Evolutionary conservation across 2,888 invertebrate species (phyloP), one percentile per base, ranked within the genome.

Genomic region (Cloeon dipterum): DNA sequence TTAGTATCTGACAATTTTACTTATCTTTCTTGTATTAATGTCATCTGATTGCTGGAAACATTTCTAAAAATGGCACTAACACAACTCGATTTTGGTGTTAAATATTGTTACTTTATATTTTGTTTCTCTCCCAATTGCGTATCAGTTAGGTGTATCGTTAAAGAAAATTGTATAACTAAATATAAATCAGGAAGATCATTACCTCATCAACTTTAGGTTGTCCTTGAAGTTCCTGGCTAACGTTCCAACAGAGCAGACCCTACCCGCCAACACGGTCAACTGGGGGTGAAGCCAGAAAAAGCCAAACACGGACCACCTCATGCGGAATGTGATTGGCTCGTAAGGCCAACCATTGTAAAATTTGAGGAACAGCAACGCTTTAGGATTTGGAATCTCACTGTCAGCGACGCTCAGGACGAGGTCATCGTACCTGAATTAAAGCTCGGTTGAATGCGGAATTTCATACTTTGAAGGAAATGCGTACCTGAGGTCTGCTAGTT

Each of bases 211-310:
- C 41, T 33, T 38, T 41, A 39, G 44, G 43, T 42, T 33, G 21
- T 38, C 26, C 13, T 17, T 32, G 17, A 18, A 41, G 7, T 34
- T 20, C n/a, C 39, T 39, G 17, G 40, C 38, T 54, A 51, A 40
- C 40, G 47, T 41, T 39, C 47, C 53, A 13, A 63, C 50, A 3
- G 62, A 61, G 41, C 57, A 59, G 2, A 60, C 65, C 41, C 63
- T 61, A 35, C 66, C 58, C 32, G 60, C 61, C 42, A 66, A 58
- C 16, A 59, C 57, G 3, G 71, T 70, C 47, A 59, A 63, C 23
- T 58, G 54, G 8, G 70, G 70, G 54, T 71, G 69, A 42, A 66
- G 62, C 72, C 72, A 74, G 47, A 65, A 74, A 49, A 70, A 74
- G 11, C 74, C 74, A 47, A 65, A 74, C 2, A 72, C 67, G 4